Evolutionary conservation across 2,113 vertebrate species (phyloP), one percentile per base, ranked within the genome.

Genomic region (Pontoporia blainvillei): DNA sequence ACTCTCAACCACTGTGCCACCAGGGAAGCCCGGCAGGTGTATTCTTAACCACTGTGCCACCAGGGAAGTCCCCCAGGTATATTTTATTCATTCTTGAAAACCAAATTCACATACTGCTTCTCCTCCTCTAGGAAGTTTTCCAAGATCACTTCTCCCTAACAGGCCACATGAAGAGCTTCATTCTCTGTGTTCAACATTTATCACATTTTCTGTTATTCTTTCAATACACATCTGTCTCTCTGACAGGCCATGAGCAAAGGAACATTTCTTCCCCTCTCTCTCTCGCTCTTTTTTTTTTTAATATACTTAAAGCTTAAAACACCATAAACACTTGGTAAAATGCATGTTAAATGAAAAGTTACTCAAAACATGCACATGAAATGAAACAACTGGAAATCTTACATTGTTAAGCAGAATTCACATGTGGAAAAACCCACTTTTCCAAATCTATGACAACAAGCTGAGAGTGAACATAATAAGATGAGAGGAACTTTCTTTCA

Each of bases 81-180:
- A 67, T 44, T 52, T 54, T 69, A 14, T 86, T 91, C 41, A 79
- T 94, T 90, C 27, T 49, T 36, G 17, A 82, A 90, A 73, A 90
- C 79, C 52, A 75, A n/a, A 20, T 89, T 73, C 59, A 88, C 36
- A 73, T n/a, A 69, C 23, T 75, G 25, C 66, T 73, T 91, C 76
- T 41, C 91, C 59, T 88, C 64, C 57, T 96, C 83, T 13, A 41
- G 64, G 52, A 95, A 89, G 62, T 71, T 67, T 86, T 96, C 87
- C 46, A 31, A 81, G 78, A 89, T n/a, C 36, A 72, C 54, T 3
- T 75, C 72, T 82, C 41, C 6, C 49, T 46, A 29, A 44, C 8
- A 85, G 75, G 82, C 36, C 49, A 62, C 20, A 18, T 6, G 14
- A 78, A 81, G 44, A 64, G 27, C 21, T 52, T 84, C n/a, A 59